These are phyloP conservation scores for Epinephelus moara DNA, from an alignment of 2,113 vertebrate species.

Conservation along the genomic window DNA sequence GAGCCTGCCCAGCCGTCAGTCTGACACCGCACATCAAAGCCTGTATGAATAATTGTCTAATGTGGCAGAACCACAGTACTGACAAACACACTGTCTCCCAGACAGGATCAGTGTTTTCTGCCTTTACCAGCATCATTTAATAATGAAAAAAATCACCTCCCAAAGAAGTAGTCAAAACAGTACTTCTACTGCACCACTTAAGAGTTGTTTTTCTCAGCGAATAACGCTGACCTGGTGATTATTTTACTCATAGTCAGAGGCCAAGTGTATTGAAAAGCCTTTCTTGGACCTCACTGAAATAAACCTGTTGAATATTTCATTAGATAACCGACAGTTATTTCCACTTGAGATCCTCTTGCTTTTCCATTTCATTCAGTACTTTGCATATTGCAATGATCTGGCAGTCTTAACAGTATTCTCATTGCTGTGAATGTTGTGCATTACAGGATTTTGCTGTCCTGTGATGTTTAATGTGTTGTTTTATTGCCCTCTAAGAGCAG, in stretches of 20 bases:
- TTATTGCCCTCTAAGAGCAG: constrained; percentile 29
- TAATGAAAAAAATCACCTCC: constrained; percentile 48
- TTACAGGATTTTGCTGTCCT: constrained; percentile 15
- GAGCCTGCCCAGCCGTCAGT: constrained; percentile 47
- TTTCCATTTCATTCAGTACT: constrained; percentile 42
- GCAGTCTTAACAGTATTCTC: constrained; percentile 16
- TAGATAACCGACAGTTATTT: constrained; percentile 52
- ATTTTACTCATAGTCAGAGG: constrained; percentile 28
- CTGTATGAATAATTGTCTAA: constrained; percentile 72
- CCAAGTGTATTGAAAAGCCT: constrained; percentile 18
- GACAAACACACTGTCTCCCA: constrained; percentile 47
- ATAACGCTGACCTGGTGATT: constrained; percentile 46
- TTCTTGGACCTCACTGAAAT: constrained; percentile 20
- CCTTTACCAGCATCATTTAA: constrained; percentile 34
- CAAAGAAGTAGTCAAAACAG: not conserved
- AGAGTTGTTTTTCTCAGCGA: constrained; percentile 25
- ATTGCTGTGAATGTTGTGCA: constrained; percentile 10
- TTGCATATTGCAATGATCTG: constrained; percentile 37
- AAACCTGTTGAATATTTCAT: constrained; percentile 74
- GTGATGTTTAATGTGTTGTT: constrained; percentile 4
- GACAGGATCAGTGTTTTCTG: constrained; percentile 48
- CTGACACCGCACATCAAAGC: constrained; percentile 64
- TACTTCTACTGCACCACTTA: not conserved
- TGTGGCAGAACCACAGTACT: constrained; percentile 55
- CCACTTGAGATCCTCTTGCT: constrained; percentile 33